Evolutionary conservation across 2,888 invertebrate species (phyloP).

Genomic region (Altica lythri): DNA sequence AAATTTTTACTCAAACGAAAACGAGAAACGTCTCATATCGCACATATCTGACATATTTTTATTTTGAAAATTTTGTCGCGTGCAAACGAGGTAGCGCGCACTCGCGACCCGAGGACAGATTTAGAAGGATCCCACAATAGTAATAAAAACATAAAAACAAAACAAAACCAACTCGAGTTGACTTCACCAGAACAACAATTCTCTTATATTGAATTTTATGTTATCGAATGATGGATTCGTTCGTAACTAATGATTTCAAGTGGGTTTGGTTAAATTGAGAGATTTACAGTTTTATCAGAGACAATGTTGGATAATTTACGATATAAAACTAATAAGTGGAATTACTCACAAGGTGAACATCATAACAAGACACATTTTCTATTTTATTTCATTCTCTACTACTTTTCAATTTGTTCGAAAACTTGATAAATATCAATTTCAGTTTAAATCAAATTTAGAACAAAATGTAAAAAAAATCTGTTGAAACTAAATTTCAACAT

Average conservation of each 20-base stretch:
- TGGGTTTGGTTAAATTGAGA: conserved; percentile 12
- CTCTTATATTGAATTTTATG: background rate
- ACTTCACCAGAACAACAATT: conserved; percentile 5
- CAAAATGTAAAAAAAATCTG: background rate
- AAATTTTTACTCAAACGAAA: conserved; percentile 11
- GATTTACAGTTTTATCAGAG: conserved; percentile 8
- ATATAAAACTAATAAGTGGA: conserved; percentile 7
- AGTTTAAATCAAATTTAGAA: background rate
- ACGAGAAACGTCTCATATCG: conserved; percentile 32
- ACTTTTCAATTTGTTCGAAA: no score
- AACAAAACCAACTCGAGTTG: conserved; percentile 1
- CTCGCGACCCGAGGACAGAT: conserved; percentile 45
- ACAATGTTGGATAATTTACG: background rate
- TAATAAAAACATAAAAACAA: conserved; percentile 28
- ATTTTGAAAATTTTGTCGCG: conserved; percentile 43
- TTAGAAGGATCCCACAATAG: conserved; percentile 49
- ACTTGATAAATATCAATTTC: conserved; percentile 5
- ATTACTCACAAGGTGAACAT: conserved; percentile 22
- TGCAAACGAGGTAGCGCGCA: conserved; percentile 39
- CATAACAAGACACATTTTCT: conserved; percentile 1
- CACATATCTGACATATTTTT: conserved; percentile 46
- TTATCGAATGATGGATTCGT: conserved; percentile 15
- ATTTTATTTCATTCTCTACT: no score
- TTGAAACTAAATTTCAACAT: background rate
- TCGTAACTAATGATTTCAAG: conserved; percentile 13